Evolutionary conservation across 2,113 vertebrate genomes (phyloP).

Genomic region (Arizona elegans): DNA sequence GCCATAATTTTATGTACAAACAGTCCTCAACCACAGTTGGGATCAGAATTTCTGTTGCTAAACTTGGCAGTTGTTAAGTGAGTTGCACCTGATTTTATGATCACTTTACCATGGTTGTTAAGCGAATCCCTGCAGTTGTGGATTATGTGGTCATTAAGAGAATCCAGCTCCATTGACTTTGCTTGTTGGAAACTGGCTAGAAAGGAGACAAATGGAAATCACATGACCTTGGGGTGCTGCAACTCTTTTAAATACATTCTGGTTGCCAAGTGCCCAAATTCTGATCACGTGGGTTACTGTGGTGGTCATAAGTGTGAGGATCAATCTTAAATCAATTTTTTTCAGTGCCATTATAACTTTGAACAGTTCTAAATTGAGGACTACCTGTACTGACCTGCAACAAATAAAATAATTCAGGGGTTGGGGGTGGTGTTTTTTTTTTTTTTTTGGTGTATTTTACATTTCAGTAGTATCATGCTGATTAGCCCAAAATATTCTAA

Average conservation of each 20-base stretch:
- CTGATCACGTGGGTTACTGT: background rate
- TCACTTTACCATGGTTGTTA: background rate
- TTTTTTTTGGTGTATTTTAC: background rate
- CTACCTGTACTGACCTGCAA: background rate
- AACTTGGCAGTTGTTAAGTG: background rate
- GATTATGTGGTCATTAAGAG: background rate
- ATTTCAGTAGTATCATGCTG: background rate
- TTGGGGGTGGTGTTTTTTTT: no score
- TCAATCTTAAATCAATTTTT: no score
- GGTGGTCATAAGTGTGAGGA: no score
- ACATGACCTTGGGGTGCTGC: background rate
- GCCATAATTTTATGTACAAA: background rate
- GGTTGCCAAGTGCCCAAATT: background rate
- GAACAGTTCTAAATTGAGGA: no score
- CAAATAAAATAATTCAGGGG: background rate
- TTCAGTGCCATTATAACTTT: no score
- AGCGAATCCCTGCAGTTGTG: background rate
- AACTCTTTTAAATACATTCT: background rate
- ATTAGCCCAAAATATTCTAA: background rate
- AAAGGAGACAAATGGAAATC: background rate
- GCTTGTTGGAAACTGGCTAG: background rate
- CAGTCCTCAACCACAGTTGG: background rate
- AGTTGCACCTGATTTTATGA: background rate
- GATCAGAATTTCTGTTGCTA: background rate
- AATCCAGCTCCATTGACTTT: background rate